phyloP scores from a whole-genome alignment of 1,140 invertebrate genomes.

The Drosophila varians region DNA sequence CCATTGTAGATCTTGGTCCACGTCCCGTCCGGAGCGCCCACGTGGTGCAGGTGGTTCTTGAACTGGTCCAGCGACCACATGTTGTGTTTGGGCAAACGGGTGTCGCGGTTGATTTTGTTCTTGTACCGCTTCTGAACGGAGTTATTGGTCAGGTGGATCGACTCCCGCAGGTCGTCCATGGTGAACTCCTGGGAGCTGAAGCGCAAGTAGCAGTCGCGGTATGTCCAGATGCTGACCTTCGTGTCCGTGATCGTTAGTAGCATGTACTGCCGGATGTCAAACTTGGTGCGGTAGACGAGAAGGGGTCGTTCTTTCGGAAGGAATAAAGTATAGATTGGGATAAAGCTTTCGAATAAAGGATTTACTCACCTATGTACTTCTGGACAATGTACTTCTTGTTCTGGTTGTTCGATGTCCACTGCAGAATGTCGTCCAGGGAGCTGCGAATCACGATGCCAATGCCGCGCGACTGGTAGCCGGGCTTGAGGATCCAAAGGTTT shows the following conservation, averaged over 20 bases:
- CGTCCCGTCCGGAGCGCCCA: slow-evolving; percentile 81
- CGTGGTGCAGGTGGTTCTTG: slow-evolving; percentile 87
- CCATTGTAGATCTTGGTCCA: slow-evolving; percentile 92
- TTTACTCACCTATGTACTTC: slow-evolving; percentile 94
- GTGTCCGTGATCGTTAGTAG: slow-evolving; percentile 91
- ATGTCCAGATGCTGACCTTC: slow-evolving; percentile 94
- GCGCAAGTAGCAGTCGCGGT: slow-evolving; percentile 93
- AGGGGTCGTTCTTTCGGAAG: slow-evolving; percentile 89
- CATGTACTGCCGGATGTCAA: slow-evolving; percentile 96
- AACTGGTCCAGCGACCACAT: slow-evolving; percentile 94
- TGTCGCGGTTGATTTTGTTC: slow-evolving; percentile 86
- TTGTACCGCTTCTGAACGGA: slow-evolving; percentile 94
- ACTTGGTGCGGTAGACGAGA: slow-evolving; percentile 94
- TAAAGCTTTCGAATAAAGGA: not conserved
- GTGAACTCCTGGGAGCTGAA: slow-evolving; percentile 95
- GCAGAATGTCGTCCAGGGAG: slow-evolving; percentile 87
- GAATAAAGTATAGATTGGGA: not conserved
- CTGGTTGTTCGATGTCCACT: slow-evolving; percentile 85
- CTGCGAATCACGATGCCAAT: slow-evolving; percentile 89
- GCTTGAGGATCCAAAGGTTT: slow-evolving; percentile 97
- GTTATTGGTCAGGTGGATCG: slow-evolving; percentile 96
- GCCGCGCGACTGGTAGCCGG: slow-evolving; percentile 92
- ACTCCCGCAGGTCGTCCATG: slow-evolving; percentile 92
- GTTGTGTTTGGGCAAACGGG: slow-evolving; percentile 90
- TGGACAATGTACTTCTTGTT: slow-evolving; percentile 93